These are phyloP conservation scores for Lates japonicus DNA, from an alignment of 2,797 vertebrate genomes.

Conservation along the genomic window DNA sequence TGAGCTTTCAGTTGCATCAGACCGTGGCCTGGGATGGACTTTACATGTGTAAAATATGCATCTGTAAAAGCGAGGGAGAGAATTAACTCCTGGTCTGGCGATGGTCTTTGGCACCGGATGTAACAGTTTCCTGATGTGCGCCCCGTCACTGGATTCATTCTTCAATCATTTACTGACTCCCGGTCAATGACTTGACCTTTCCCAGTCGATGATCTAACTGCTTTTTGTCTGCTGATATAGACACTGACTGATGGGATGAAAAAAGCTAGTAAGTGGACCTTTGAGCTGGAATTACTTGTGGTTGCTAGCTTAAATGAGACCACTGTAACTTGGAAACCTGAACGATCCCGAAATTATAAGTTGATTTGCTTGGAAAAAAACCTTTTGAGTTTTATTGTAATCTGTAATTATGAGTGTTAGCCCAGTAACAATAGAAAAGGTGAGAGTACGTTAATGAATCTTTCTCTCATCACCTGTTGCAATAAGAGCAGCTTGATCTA, in stretches of 20 bases:
- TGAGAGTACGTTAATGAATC: not conserved
- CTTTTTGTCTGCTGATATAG: not conserved
- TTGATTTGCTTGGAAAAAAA: not conserved
- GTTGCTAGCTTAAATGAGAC: not conserved
- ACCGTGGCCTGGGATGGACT: too few species aligned
- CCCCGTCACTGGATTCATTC: too few species aligned
- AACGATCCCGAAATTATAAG: not conserved
- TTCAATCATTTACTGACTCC: not conserved
- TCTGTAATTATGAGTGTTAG: not conserved
- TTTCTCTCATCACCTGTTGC: conserved; percentile 22
- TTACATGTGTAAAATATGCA: not conserved
- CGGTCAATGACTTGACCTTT: not conserved
- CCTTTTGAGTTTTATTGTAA: not conserved
- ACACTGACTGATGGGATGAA: not conserved
- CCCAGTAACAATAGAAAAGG: conserved; percentile 12
- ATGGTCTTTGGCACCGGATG: not conserved
- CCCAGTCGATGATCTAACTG: not conserved
- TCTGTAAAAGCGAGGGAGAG: not conserved
- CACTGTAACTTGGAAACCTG: not conserved
- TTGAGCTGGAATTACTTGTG: not conserved
- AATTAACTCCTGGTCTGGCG: not conserved
- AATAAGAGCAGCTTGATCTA: not conserved
- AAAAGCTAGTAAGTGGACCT: not conserved
- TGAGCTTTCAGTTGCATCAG: not conserved
- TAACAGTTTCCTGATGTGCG: not conserved